Percentiles rank a stretch among this genome's conserved stretches.
These are phyloP conservation scores for Phalacrocorax pelagicus DNA, from an alignment of 2,113 vertebrate species.

Conservation along the genomic window DNA sequence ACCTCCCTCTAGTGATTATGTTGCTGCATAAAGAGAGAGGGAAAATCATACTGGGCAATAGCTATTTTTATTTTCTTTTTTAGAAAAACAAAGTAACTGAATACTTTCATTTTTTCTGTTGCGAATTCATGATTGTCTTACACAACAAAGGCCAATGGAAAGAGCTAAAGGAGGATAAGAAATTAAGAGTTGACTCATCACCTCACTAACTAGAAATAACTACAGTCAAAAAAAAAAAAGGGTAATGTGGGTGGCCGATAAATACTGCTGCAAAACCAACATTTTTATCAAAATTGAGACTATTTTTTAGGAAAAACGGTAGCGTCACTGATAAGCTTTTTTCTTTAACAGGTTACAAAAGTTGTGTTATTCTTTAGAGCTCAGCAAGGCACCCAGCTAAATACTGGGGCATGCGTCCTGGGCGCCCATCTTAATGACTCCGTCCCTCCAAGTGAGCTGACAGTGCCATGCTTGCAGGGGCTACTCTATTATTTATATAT, in stretches of 20 bases:
- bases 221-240: background rate
- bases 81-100: background rate
- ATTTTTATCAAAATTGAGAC: background rate
- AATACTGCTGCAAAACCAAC: background rate
- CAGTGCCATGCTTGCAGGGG: background rate
- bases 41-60: background rate
- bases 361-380: background rate
- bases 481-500: slow-evolving; percentile 8
- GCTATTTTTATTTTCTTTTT: background rate
- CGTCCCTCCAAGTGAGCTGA: accelerated
- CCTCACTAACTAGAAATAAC: background rate
- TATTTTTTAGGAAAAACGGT: background rate
- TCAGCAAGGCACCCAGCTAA: background rate
- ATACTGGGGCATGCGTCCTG: background rate
- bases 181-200: background rate
- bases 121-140: background rate
- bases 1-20: slow-evolving; percentile 30
- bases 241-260: background rate
- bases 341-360: background rate
- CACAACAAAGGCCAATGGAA: accelerated
- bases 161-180: background rate
- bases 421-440: background rate
- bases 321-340: background rate
- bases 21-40: background rate
- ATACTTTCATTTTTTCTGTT: background rate